phyloP scores from a whole-genome alignment of 1,140 invertebrate genomes.

The Zaprionus africanus region DNA sequence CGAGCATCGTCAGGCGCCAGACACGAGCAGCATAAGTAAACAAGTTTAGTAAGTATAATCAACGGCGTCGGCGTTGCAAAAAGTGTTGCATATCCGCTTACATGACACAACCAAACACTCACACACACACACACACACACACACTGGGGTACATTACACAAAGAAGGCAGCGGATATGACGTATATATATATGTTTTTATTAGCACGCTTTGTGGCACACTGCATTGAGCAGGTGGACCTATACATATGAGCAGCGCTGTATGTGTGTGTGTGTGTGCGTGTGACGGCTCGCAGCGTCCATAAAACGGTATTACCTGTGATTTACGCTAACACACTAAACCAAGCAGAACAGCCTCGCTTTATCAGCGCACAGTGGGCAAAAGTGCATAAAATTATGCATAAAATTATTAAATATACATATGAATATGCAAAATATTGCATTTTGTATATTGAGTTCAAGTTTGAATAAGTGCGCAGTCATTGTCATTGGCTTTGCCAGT shows the following conservation, averaged over 20 bases:
- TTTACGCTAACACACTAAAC: slow-evolving; percentile 56
- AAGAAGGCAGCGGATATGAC: slow-evolving; percentile 36
- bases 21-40: slow-evolving; percentile 71
- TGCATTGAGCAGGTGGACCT: slow-evolving; percentile 23
- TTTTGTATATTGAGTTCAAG: not conserved
- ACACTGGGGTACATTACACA: not conserved
- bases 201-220: slow-evolving; percentile 68
- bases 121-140: slow-evolving; percentile 30
- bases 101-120: slow-evolving; percentile 53
- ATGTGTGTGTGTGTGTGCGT: slow-evolving; percentile 10
- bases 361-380: not conserved
- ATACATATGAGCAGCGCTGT: not conserved
- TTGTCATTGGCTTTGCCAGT: not conserved
- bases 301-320: slow-evolving; percentile 78
- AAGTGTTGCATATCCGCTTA: slow-evolving; percentile 78
- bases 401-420: too few relatives aligned
- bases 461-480: not conserved
- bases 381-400: not conserved
- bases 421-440: not conserved
- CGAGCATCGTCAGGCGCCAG: slow-evolving; percentile 6
- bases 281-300: slow-evolving; percentile 61
- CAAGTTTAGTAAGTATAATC: slow-evolving; percentile 81
- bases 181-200: slow-evolving; percentile 80
- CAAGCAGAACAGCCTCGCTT: not conserved
- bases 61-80: slow-evolving; percentile 51